phyloP scores from a whole-genome alignment of 2,797 vertebrate genomes.

The Anisognathus igniventris region DNA sequence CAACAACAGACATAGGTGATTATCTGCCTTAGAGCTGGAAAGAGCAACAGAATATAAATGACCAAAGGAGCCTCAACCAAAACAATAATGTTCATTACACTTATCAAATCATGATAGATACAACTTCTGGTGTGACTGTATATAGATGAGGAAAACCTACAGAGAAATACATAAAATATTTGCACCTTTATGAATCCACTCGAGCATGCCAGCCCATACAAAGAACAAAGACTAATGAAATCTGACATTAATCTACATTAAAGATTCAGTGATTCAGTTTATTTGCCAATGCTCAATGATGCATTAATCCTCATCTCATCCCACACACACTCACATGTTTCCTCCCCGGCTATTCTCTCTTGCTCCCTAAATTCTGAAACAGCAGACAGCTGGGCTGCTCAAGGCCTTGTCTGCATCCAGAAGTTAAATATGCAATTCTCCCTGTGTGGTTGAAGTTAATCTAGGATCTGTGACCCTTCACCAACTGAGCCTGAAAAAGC shows the following conservation, averaged over 20 bases:
- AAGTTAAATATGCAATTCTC: neutral
- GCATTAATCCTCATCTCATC: constrained; percentile 56
- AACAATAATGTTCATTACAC: neutral
- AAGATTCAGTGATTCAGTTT: constrained; percentile 59
- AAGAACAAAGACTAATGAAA: constrained; percentile 68
- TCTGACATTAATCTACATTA: constrained; percentile 61
- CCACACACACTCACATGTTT: constrained; percentile 22
- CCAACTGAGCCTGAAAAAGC: neutral
- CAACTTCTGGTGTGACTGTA: neutral
- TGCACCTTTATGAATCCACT: neutral
- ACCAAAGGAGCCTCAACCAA: neutral
- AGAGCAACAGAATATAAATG: neutral
- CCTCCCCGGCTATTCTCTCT: constrained; percentile 27
- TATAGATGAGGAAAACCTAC: neutral
- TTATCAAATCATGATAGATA: neutral
- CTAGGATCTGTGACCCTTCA: neutral
- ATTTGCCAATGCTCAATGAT: constrained; percentile 58
- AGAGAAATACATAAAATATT: neutral
- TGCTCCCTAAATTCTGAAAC: constrained; percentile 40
- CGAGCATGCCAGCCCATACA: neutral
- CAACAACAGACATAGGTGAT: neutral
- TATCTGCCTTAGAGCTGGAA: neutral
- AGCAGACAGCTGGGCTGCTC: neutral
- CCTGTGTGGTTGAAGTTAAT: neutral
- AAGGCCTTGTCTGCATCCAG: neutral